These are phyloP conservation scores for Gisinianus flammeolus DNA, from an alignment of 2,888 invertebrate species.

Conservation along the genomic window DNA sequence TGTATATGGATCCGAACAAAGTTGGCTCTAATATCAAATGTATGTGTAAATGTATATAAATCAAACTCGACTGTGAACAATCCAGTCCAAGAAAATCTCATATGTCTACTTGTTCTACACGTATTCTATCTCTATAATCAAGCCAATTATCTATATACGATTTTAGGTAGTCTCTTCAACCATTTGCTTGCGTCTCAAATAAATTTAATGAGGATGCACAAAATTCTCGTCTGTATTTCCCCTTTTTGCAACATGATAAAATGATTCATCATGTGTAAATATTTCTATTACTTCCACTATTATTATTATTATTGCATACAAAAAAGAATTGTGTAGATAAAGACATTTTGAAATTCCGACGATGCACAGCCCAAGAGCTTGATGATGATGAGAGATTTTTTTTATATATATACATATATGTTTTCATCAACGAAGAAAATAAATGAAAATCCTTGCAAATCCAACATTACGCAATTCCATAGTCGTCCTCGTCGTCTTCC, in stretches of 20 bases:
- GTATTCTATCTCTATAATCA: too few species aligned
- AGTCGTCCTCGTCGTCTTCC: background rate
- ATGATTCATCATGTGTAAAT: too few species aligned
- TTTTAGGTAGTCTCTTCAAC: too few species aligned
- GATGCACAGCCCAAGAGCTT: slow-evolving; percentile 1
- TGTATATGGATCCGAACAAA: background rate
- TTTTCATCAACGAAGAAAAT: background rate
- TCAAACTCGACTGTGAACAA: background rate
- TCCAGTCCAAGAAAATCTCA: background rate
- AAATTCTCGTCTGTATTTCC: too few species aligned
- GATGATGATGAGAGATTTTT: background rate
- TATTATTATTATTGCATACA: too few species aligned
- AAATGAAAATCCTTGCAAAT: background rate
- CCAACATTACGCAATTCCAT: background rate
- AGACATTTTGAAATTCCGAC: background rate
- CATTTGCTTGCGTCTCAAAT: too few species aligned
- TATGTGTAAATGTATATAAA: background rate
- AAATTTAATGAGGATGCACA: slow-evolving; percentile 8
- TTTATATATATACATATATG: background rate
- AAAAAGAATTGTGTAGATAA: background rate
- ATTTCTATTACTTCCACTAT: too few species aligned
- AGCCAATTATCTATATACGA: too few species aligned
- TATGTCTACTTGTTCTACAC: background rate
- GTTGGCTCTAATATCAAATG: background rate
- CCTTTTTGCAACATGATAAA: too few species aligned